These are phyloP conservation scores for Campylomormyrus numenius DNA, from an alignment of 2,113 vertebrate genomes.

Conservation along the genomic window DNA sequence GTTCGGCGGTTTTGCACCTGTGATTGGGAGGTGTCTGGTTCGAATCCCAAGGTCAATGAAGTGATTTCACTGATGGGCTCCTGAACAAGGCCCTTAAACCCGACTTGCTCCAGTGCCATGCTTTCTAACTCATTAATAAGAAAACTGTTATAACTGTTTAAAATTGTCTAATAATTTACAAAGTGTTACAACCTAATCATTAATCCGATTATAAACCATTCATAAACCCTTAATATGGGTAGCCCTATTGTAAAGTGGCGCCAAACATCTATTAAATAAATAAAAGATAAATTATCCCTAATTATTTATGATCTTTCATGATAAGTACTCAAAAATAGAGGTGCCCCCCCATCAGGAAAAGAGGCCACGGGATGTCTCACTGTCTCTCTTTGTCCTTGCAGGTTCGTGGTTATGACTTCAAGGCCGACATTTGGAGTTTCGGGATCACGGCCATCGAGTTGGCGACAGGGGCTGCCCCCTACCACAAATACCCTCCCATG, in stretches of 20 bases:
- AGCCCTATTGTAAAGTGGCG: no score
- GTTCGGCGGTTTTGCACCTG: not conserved
- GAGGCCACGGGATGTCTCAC: not conserved
- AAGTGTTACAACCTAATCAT: no score
- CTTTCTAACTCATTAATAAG: not conserved
- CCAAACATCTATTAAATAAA: not conserved
- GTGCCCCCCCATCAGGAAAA: not conserved
- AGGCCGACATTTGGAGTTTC: not conserved
- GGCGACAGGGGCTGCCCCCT: not conserved
- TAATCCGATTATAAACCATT: no score
- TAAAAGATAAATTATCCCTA: not conserved
- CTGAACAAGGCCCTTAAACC: not conserved
- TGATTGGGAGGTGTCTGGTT: not conserved
- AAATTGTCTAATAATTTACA: no score
- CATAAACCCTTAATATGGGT: no score
- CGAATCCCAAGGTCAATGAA: not conserved
- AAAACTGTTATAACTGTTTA: no score
- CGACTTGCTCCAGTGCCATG: not conserved
- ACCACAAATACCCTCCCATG: not conserved
- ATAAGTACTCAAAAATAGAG: not conserved
- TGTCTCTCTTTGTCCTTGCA: not conserved
- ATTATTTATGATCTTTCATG: not conserved
- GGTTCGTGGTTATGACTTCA: not conserved
- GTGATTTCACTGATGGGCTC: not conserved
- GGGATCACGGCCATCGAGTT: not conserved